These are phyloP conservation scores for Lagria hirta DNA, from an alignment of 2,888 invertebrate genomes.

Conservation along the genomic window DNA sequence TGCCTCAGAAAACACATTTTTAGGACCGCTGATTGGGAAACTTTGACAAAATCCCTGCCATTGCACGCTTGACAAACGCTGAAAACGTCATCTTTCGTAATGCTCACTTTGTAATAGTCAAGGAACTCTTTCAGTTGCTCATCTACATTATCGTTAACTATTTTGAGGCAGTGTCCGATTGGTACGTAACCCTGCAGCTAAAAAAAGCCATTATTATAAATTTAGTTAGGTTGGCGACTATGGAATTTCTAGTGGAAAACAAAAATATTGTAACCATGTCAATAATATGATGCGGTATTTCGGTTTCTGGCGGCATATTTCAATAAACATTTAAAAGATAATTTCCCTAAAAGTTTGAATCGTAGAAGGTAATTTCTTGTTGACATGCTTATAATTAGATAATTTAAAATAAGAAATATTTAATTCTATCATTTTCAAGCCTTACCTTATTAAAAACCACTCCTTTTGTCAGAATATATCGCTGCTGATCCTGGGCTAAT, in stretches of 20 bases:
- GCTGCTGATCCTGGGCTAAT: conserved; percentile 56
- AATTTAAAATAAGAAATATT: background rate
- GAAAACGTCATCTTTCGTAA: conserved; percentile 67
- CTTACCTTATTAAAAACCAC: conserved; percentile 52
- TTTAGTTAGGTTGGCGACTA: too few relatives aligned
- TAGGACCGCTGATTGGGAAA: conserved; percentile 52
- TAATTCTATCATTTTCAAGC: conserved; percentile 5
- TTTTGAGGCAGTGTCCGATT: conserved; percentile 61
- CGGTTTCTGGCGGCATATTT: too few relatives aligned
- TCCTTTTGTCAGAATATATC: conserved; percentile 62
- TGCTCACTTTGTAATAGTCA: conserved; percentile 63
- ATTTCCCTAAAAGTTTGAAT: too few relatives aligned
- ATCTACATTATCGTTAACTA: conserved; percentile 58
- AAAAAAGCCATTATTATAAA: conserved; percentile 30
- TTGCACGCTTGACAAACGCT: conserved; percentile 70
- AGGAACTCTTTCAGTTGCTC: conserved; percentile 70
- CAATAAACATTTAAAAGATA: too few relatives aligned
- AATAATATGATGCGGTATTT: too few relatives aligned
- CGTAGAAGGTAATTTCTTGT: too few relatives aligned
- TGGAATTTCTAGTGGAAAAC: too few relatives aligned
- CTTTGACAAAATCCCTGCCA: conserved; percentile 53
- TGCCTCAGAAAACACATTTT: too few relatives aligned
- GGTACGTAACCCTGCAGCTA: conserved; percentile 58
- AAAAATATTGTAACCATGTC: too few relatives aligned
- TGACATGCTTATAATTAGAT: too few relatives aligned